Base-by-base conservation (phyloP, 1,140 invertebrate genomes). In the Magallana angulata region DNA sequence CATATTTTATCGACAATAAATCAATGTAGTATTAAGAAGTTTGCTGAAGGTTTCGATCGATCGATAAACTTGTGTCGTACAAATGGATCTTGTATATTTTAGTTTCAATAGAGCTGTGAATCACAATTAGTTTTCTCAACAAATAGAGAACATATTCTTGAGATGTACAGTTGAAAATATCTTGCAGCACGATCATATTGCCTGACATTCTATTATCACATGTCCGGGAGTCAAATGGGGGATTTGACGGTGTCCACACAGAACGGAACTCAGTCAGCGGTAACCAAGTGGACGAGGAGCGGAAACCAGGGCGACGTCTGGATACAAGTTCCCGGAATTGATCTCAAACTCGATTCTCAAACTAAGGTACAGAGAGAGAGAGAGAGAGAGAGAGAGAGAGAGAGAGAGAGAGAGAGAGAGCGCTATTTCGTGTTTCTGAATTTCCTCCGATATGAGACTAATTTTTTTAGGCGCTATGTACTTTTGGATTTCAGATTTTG, bases 161-260 rank as follows among this genome's bases (percentile, higher is more conserved):
- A 3, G 36, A 36, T 36, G 4, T 36, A 36, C 36, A 36, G 0
- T 36, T 36, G 36, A 36, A 36, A 36, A 36, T 5, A 36, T 36
- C 36, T 36, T 36, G 36, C 68, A 71, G 68, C 68, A 71, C 24
- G 24, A 12, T 30, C 68, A 11, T 36, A 71, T 30, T 71, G 68
- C 24, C 30, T 71, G 68, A 71, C 68, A 11, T 36, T 71, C 8
- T 71, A 71, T 9, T 71, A 71, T 30, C 68, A 71, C 68, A 71
- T 71, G 68, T 71, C 30, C 36, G 68, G 68, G 68, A 12, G 8
- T 7, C 24, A 71, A 12, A 71, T 30, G 24, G 68, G 30, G 1
- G 7, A 18, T 12, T 14, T 71, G 68, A 30, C 68, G 7, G 68
- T 71, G 1, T 30, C 48, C 8, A 30, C 24, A 71, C 18, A 24